A percentile compares a stretch with the other conserved stretches of the same genome.
Conservation (phyloP, 2,113 vertebrate species). For the Chamaetylas fuelleborni region DNA sequence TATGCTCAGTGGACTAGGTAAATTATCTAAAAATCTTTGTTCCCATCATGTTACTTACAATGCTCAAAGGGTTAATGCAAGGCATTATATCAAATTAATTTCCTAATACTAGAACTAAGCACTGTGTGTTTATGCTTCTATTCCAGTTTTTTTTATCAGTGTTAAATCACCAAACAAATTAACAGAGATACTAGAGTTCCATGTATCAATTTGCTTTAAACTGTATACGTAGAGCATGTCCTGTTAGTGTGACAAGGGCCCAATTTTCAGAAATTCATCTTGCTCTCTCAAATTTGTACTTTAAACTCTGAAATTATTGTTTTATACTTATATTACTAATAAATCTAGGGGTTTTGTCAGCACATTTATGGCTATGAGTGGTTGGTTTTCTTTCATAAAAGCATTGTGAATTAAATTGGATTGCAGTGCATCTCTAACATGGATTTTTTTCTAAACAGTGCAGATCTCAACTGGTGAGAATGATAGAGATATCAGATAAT, state of each 20-base stretch:
- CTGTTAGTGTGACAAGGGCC: constrained; percentile 67
- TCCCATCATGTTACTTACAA: constrained; percentile 74
- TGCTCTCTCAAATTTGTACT: constrained; percentile 21
- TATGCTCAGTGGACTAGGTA: constrained; percentile 63
- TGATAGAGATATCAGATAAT: constrained; percentile 33
- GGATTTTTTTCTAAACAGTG: not conserved
- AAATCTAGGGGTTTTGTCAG: not conserved
- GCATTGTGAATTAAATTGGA: constrained; percentile 31
- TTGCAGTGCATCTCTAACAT: constrained; percentile 4
- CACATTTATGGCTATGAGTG: not conserved
- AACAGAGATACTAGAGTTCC: constrained; percentile 72
- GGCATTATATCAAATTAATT: constrained; percentile 76
- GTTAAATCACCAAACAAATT: constrained; percentile 68
- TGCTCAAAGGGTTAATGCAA: constrained; percentile 85
- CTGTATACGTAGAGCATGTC: constrained; percentile 59
- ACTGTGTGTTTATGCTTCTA: constrained; percentile 77
- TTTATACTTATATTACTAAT: not conserved
- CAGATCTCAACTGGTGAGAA: constrained; percentile 31
- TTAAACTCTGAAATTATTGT: not conserved
- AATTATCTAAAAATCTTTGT: constrained; percentile 72
- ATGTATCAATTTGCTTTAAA: constrained; percentile 64
- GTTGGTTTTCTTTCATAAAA: constrained; percentile 14
- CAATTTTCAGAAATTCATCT: constrained; percentile 66
- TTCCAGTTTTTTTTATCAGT: constrained; percentile 75
- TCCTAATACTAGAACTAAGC: constrained; percentile 78